Evolutionary conservation across 2,797 vertebrate species (phyloP).

Genomic region (Petrocephalus schoutedeni): DNA sequence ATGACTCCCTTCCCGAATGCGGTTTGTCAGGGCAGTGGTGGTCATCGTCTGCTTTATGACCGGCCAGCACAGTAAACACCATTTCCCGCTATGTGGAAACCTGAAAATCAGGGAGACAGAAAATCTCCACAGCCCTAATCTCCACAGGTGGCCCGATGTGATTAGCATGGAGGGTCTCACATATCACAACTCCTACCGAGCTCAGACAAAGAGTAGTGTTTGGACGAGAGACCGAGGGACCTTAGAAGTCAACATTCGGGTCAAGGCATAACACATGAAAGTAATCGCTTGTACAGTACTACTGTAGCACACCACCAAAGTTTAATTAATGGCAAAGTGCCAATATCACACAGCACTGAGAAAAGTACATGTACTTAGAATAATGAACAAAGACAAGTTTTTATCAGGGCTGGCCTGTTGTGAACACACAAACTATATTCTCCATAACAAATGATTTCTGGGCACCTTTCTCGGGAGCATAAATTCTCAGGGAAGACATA

Average conservation of each 20-base stretch:
- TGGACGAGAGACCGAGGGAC: neutral
- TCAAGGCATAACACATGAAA: neutral
- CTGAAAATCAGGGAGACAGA: neutral
- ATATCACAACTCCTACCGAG: neutral
- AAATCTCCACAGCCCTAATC: neutral
- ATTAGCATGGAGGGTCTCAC: neutral
- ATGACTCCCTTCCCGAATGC: neutral
- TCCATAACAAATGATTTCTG: slow-evolving; percentile 54
- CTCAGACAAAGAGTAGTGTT: neutral
- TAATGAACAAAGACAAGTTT: slow-evolving; percentile 39
- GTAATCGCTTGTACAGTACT: neutral
- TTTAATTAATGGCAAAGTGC: slow-evolving; percentile 57
- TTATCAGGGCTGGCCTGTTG: slow-evolving; percentile 22
- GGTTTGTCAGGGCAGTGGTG: neutral
- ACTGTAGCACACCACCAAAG: slow-evolving; percentile 18
- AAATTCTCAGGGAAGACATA: slow-evolving; percentile 61
- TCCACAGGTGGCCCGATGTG: neutral
- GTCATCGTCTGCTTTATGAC: neutral
- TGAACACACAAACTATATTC: slow-evolving; percentile 41
- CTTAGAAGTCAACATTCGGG: neutral
- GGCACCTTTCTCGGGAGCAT: slow-evolving; percentile 55
- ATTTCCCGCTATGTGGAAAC: neutral
- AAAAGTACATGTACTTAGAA: slow-evolving; percentile 29
- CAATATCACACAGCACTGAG: slow-evolving; percentile 30
- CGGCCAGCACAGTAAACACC: neutral